A percentile compares a stretch with the other conserved stretches of the same genome.
These are phyloP conservation scores for Ectemnius cavifrons DNA, from an alignment of 2,888 invertebrate genomes.

Conservation along the genomic window DNA sequence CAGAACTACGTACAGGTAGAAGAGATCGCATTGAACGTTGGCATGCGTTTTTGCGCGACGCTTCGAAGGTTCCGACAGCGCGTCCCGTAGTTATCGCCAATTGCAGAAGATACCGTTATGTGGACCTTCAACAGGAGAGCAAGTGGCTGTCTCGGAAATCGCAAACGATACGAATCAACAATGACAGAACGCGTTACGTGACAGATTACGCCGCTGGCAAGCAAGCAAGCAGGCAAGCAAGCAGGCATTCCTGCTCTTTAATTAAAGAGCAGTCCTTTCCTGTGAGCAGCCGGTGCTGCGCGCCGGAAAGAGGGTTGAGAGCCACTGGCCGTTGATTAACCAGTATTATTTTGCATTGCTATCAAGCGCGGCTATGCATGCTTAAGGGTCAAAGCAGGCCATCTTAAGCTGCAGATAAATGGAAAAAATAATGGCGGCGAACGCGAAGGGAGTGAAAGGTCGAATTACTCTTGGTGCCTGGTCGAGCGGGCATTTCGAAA, in stretches of 20 bases:
- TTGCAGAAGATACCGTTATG: too few species aligned
- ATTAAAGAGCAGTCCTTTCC: too few species aligned
- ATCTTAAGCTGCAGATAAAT: conserved; percentile 59
- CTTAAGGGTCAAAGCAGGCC: conserved; percentile 63
- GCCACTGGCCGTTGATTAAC: conserved; percentile 53
- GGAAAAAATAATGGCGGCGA: conserved; percentile 43
- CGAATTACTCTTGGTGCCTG: conserved; percentile 32
- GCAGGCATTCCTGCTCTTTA: too few species aligned
- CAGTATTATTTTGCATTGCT: conserved; percentile 63
- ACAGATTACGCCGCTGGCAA: too few species aligned
- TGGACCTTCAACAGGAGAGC: too few species aligned
- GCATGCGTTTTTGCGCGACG: too few species aligned
- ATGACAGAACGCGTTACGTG: too few species aligned
- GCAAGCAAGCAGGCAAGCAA: too few species aligned
- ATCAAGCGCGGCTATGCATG: conserved; percentile 42
- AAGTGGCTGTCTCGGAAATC: too few species aligned
- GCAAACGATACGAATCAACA: too few species aligned
- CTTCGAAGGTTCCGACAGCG: background rate
- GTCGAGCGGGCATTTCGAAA: conserved; percentile 40
- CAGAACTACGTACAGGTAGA: background rate
- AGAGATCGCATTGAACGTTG: too few species aligned
- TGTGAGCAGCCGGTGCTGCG: background rate
- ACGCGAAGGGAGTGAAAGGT: conserved; percentile 47
- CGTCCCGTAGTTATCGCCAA: too few species aligned
- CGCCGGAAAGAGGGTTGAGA: conserved; percentile 35